phyloP scores from a whole-genome alignment of 2,797 vertebrate species.

The Gallirallus australis region DNA sequence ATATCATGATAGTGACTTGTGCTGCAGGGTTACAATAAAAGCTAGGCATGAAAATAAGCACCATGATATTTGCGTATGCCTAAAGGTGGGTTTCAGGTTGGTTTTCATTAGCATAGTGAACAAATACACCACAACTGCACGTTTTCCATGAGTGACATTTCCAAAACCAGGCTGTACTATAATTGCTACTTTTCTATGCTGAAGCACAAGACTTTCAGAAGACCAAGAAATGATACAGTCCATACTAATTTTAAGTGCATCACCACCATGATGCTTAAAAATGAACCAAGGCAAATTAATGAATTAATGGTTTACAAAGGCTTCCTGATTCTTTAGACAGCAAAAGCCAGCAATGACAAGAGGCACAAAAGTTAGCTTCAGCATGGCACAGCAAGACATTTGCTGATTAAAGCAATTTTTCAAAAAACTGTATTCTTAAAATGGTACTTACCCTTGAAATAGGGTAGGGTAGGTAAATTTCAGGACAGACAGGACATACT shows the following conservation, averaged over 20 bases:
- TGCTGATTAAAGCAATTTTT: not conserved
- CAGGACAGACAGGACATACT: slow-evolving; percentile 96
- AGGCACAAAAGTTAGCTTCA: not conserved
- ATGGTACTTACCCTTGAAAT: slow-evolving; percentile 94
- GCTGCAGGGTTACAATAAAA: not conserved
- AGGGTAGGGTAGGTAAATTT: slow-evolving; percentile 97
- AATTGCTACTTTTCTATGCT: not conserved
- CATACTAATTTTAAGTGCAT: not conserved
- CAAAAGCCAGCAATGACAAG: not conserved
- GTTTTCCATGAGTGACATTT: not conserved
- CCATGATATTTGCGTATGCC: not conserved
- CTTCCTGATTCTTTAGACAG: not conserved
- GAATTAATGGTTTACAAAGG: not conserved
- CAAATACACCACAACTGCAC: not conserved
- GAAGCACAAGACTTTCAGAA: not conserved
- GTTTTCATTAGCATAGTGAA: not conserved
- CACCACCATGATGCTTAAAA: not conserved
- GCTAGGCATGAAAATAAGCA: not conserved
- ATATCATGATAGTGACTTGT: not conserved
- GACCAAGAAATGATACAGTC: not conserved
- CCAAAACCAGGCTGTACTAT: not conserved
- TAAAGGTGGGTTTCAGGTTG: not conserved
- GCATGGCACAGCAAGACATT: not conserved
- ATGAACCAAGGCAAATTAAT: not conserved
- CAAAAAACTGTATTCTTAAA: slow-evolving; percentile 8